Evolutionary conservation across 2,797 vertebrate genomes (phyloP), one percentile per base, ranked within the genome.

Genomic region (Ctenochaetus hawaiiensis): DNA sequence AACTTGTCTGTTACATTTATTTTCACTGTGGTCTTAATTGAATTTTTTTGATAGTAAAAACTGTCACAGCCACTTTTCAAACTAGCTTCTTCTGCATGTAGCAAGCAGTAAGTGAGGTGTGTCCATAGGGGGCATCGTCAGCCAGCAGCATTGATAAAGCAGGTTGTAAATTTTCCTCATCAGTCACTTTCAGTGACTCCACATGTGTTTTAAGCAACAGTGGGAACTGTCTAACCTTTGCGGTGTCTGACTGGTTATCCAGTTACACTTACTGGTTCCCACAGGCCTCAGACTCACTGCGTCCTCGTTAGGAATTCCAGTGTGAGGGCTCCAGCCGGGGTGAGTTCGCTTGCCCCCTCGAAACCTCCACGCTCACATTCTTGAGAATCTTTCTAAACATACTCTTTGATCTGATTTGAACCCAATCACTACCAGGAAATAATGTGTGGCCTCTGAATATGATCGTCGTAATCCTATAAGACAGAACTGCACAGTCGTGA

Each of bases 221-320:
- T 74, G 78, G 64, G 78, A 82, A 65, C 64, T 11, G 16, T 67
- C 44, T 17, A 75, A 77, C 80, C 70, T 60, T 72, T 76, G 70
- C 74, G 68, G 74, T 61, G 75, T 84, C 51, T 16, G 57, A 74
- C 45, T 12, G 6, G 51, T 85, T 83, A 85, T 85, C 78, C 63
- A 59, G 77, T 87, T 82, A 65, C 83, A 74, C 64, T 73, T 48
- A 8, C 64, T 66, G 81, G 67, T 86, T 92, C 85, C 86, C 91
- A 83, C 74, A 69, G 62, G 34, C 71, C 51, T 78, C 67, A 49
- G 22, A 76, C 67, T 75, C 70, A 18, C 37, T n/a, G 16, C 63
- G 56, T 87, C 72, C 73, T 75, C 51, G 60, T 73, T 45, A 17
- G 75, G 80, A 87, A 92, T 90, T 88, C 83, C 73, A 80, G 37